Evolutionary conservation across 1,140 invertebrate genomes (phyloP), one percentile per base, ranked within the genome.

Genomic region (Cyrtorhinus lividipennis): DNA sequence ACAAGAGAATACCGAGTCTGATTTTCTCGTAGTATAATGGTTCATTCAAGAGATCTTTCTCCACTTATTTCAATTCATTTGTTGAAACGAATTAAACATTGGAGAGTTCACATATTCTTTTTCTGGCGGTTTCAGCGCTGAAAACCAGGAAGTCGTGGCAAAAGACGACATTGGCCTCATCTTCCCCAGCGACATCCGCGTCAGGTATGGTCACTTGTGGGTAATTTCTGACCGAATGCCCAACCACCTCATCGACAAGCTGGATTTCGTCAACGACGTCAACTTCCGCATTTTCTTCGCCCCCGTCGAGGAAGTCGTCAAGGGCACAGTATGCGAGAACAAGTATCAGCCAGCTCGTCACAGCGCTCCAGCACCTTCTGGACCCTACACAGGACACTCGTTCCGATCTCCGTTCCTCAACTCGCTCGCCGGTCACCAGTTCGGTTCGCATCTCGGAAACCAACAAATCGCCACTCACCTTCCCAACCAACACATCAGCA

Each of bases 171-270:
- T 82, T 0, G 81, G 83, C 18, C 70, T 90, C 30, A 82, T 87
- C 24, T 90, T 89, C 70, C 87, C 87, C 0, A 78, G 81, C 66
- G 87, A 90, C 68, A 77, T 90, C 26, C 88, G 88, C 74, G 83
- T 89, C 65, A 73, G 74, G 15, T 74, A 79, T 61, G 74, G 76
- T 65, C 63, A 72, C 2, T 56, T 80, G 18, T 90, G 87, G 87
- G 82, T 88, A 0, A 82, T 90, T 1, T 88, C 86, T 0, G 87
- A 90, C 69, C 75, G 82, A 26, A 88, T 90, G 87, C 84, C 87
- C 0, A 79, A 83, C 27, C 88, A 89, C 66, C 71, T 89, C 18
- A 73, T 85, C 62, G 77, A 83, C 1, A 79, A 80, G 45, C 70
- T 90, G 10, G 82, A 90, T 69, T 88, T 83, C 65, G 30, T 38